These are phyloP conservation scores for Yponomeuta evonymella DNA, from an alignment of 2,888 invertebrate genomes.

Conservation along the genomic window DNA sequence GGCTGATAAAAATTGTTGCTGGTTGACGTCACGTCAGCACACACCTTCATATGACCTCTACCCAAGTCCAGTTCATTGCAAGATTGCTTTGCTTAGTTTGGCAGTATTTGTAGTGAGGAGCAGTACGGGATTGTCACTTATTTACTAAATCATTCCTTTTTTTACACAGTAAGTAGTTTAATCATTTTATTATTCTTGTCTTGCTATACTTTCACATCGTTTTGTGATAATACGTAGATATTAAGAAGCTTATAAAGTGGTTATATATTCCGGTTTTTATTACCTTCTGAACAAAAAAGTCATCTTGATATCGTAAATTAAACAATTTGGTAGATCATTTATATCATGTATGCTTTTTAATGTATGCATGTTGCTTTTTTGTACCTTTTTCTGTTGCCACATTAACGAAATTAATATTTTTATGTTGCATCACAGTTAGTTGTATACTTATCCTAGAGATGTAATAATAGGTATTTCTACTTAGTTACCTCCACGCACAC, in stretches of 20 bases:
- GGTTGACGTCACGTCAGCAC: constrained; percentile 36
- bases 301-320: too few relatives aligned
- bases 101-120: constrained; percentile 51
- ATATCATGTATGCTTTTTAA: too few relatives aligned
- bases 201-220: not conserved
- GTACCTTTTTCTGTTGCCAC: too few relatives aligned
- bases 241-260: not conserved
- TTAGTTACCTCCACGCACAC: too few relatives aligned
- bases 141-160: constrained; percentile 33
- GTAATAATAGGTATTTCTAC: too few relatives aligned
- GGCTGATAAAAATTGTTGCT: constrained; percentile 17
- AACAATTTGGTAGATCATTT: too few relatives aligned
- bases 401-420: too few relatives aligned
- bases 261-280: too few relatives aligned
- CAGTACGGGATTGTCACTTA: constrained; percentile 61
- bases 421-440: too few relatives aligned
- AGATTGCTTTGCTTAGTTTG: constrained; percentile 51
- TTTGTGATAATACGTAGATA: not conserved
- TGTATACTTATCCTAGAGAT: too few relatives aligned
- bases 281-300: too few relatives aligned
- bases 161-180: constrained; percentile 10
- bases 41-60: constrained; percentile 73
- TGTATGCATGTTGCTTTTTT: too few relatives aligned
- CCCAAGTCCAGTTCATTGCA: constrained; percentile 35
- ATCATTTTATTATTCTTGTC: not conserved